Base-by-base conservation (phyloP, 1,140 invertebrate species). In the Macrobrachium rosenbergii region DNA sequence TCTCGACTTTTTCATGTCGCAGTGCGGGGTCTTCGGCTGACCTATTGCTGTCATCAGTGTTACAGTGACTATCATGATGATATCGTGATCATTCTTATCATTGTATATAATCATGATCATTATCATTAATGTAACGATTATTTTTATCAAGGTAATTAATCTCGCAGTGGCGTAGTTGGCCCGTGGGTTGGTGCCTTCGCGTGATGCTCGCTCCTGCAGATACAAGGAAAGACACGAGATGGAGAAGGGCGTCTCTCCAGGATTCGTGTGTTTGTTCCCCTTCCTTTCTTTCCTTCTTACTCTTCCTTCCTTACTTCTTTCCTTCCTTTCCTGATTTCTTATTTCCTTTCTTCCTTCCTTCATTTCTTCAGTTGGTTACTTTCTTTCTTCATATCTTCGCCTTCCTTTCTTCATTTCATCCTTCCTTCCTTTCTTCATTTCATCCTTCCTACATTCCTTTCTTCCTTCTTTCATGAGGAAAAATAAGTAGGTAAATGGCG, bases 311-410 rank as follows among this genome's bases (percentile, higher is more conserved):
- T 73, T 2, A 2, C 69, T 73, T 73, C 5, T 2, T 37, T 73
- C 3, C 69, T 21, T 21, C 69, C 69, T 73, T 37, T 37, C 21
- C 5, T 23, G 5, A 23, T 37, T 62, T 60, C 60, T n/a, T 23
- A 28, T 59, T 37, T 80, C 78, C 60, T 60, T 80, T 60, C 60
- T 60, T 62, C 52, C 60, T 62, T 23, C 60, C 59, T 21, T 37
- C 28, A 52, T 14, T 37, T 59, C 78, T 62, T 58, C 75, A 17
- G 2, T 52, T 45, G 10, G 2, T 45, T 52, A 2, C 37, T 19
- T 45, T 5, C 37, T 60, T 59, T 37, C 43, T 23, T 58, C 77
- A 23, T 28, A 10, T 7, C 23, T 59, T 79, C 77, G 12, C 52
- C 59, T 59, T 59, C 59, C n/a, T 21, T 62, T 52, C 60, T 23